Conservation (phyloP, 2,113 vertebrate species). For the Mesitornis unicolor region DNA sequence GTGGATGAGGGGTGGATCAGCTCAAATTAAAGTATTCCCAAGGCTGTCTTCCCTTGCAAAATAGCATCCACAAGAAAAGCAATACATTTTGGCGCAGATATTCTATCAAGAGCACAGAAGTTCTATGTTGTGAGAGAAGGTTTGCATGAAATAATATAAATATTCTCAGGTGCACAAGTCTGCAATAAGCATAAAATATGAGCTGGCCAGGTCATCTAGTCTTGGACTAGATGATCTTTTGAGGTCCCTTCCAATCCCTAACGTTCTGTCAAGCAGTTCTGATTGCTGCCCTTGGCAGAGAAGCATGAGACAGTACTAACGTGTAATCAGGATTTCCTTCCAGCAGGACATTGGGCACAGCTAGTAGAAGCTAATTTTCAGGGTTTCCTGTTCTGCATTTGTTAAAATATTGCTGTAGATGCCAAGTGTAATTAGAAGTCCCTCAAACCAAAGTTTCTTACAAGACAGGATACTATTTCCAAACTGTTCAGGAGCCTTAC, state of each 20-base stretch:
- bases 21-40: not conserved
- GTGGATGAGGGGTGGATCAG: not conserved
- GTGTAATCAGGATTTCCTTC: not conserved
- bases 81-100: not conserved
- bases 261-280: not conserved
- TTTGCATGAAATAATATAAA: not conserved
- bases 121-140: not conserved
- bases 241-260: too few species aligned
- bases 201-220: too few species aligned
- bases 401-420: not conserved
- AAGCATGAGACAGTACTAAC: not conserved
- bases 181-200: not conserved
- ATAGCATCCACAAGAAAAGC: not conserved
- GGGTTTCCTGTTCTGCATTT: not conserved
- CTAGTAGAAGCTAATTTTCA: not conserved
- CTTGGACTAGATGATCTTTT: too few species aligned
- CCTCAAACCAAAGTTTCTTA: not conserved
- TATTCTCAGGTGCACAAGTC: not conserved
- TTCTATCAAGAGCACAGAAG: not conserved
- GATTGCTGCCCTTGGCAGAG: not conserved
- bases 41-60: not conserved
- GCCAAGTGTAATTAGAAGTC: not conserved
- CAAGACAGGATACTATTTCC: not conserved
- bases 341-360: not conserved
- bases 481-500: not conserved